A percentile compares a stretch with the other conserved stretches of the same genome.
phyloP scores from a whole-genome alignment of 2,797 vertebrate genomes.

The Pipistrellus nathusii region DNA sequence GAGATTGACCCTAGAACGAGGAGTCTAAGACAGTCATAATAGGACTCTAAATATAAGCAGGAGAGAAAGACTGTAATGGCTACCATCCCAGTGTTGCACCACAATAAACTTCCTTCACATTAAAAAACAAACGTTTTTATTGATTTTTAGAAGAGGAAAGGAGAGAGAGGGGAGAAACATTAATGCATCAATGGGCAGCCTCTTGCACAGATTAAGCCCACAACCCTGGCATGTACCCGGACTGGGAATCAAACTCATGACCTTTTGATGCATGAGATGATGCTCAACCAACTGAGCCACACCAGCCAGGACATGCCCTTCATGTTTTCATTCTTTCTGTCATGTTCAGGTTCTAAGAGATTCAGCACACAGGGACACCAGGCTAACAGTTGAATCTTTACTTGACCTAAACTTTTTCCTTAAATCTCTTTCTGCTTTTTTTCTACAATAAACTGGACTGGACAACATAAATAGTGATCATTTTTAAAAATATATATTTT shows the following conservation, averaged over 20 bases:
- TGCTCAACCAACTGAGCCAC: background rate
- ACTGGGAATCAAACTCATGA: background rate
- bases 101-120: background rate
- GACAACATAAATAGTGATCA: background rate
- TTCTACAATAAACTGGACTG: background rate
- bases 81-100: accelerated
- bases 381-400: background rate
- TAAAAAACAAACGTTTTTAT: background rate
- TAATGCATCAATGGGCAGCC: background rate
- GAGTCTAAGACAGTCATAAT: background rate
- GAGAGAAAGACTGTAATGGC: accelerated
- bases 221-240: no score
- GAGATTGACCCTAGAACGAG: background rate
- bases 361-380: background rate
- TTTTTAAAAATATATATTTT: background rate
- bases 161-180: background rate
- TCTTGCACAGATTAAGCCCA: background rate
- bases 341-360: background rate
- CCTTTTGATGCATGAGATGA: background rate
- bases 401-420: background rate
- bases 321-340: accelerated
- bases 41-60: background rate
- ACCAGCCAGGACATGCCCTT: background rate
- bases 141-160: background rate
- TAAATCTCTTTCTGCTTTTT: background rate